Evolutionary conservation across 2,888 invertebrate species (phyloP).

Genomic region (Agrotis ipsilon): DNA sequence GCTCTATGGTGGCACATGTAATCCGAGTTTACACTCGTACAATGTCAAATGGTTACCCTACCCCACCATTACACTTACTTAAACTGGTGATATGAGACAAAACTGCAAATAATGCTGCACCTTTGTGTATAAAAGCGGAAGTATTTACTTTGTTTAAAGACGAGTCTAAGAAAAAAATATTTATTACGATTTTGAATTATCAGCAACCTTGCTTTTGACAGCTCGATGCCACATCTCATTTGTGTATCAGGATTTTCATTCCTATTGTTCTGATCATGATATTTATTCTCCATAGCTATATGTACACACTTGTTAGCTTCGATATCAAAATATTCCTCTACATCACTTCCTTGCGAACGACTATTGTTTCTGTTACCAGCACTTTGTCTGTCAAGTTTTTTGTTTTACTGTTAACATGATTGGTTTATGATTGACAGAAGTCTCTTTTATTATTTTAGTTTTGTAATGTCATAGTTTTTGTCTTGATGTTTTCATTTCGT

Average conservation of each 20-base stretch:
- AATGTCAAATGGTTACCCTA: too few species aligned
- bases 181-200: conserved; percentile 34
- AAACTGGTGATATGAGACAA: too few species aligned
- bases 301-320: conserved; percentile 55
- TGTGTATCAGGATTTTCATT: conserved; percentile 77
- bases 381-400: conserved; percentile 59
- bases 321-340: conserved; percentile 59
- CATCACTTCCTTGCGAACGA: conserved; percentile 63
- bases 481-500: conserved; percentile 19
- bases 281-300: conserved; percentile 65
- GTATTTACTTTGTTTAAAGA: not conserved
- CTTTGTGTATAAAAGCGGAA: too few species aligned
- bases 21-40: too few species aligned
- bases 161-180: not conserved
- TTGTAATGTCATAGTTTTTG: conserved; percentile 28
- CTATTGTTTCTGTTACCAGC: conserved; percentile 52
- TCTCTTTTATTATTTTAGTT: conserved; percentile 40
- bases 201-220: conserved; percentile 76
- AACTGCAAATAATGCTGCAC: too few species aligned
- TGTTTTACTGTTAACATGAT: conserved; percentile 44
- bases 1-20: too few species aligned
- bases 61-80: too few species aligned
- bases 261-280: conserved; percentile 76
- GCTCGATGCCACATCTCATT: conserved; percentile 77
- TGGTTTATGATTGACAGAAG: conserved; percentile 44